A percentile compares a stretch with the other conserved stretches of the same genome.
Evolutionary conservation across 1,140 invertebrate genomes (phyloP).

Genomic region (Manduca sexta): DNA sequence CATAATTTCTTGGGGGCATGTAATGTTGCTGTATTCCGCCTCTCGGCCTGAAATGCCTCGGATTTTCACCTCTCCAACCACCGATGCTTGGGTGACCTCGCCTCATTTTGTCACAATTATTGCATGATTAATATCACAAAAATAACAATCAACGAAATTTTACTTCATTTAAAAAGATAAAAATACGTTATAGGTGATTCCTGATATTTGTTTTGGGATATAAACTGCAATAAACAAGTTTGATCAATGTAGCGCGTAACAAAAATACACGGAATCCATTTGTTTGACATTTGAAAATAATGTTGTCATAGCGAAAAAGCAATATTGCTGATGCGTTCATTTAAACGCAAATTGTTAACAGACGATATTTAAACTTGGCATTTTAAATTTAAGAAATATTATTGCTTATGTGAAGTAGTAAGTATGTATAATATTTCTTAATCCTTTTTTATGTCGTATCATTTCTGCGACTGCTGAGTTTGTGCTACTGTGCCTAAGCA

Average conservation of each 20-base stretch:
- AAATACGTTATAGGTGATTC: too few relatives aligned
- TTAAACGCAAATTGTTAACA: too few relatives aligned
- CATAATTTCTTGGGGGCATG: conserved; percentile 38
- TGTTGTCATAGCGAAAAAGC: background rate
- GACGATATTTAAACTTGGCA: too few relatives aligned
- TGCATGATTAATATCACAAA: conserved; percentile 19
- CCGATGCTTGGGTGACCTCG: conserved; percentile 59
- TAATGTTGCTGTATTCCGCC: conserved; percentile 40
- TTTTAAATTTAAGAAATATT: too few relatives aligned
- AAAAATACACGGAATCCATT: conserved; percentile 26
- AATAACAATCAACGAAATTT: background rate
- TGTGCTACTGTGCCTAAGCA: too few relatives aligned
- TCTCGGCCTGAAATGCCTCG: conserved; percentile 54
- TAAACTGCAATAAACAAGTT: conserved; percentile 36
- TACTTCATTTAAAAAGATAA: too few relatives aligned
- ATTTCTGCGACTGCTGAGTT: too few relatives aligned
- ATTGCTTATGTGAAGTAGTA: too few relatives aligned
- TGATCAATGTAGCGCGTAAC: conserved; percentile 36
- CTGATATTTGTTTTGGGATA: background rate
- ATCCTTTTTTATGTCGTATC: too few relatives aligned
- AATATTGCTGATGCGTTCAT: too few relatives aligned
- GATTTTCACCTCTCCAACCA: conserved; percentile 63
- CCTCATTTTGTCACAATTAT: conserved; percentile 48
- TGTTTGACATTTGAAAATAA: conserved; percentile 16
- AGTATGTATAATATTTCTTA: too few relatives aligned